phyloP scores from a whole-genome alignment of 2,797 vertebrate genomes.

The Gallinago nigripennis region DNA sequence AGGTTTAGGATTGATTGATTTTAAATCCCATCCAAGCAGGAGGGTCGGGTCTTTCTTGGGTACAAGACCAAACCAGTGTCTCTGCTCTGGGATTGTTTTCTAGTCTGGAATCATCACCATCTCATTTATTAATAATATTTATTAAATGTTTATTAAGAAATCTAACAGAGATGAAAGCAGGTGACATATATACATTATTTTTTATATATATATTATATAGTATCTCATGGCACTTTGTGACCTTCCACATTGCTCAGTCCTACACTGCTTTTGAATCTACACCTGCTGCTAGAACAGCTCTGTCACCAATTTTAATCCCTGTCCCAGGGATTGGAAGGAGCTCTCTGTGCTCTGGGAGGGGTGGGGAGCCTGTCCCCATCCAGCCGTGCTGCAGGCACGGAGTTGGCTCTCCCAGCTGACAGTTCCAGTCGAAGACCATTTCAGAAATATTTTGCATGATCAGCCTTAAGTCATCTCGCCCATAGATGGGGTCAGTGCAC shows the following conservation, averaged over 20 bases:
- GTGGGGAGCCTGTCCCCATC: background rate
- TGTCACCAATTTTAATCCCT: background rate
- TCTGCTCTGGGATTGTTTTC: background rate
- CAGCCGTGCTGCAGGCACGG: accelerated
- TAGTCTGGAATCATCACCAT: background rate
- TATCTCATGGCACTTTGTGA: background rate
- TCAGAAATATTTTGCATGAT: background rate
- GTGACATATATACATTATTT: no score
- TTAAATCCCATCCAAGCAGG: background rate
- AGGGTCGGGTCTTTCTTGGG: background rate
- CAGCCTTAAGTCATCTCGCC: background rate
- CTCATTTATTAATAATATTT: background rate
- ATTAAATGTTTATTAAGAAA: background rate
- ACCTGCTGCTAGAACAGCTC: background rate
- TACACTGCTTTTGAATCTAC: background rate
- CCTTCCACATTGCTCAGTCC: no score
- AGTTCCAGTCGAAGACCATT: accelerated
- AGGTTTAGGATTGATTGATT: background rate
- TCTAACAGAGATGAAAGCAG: background rate
- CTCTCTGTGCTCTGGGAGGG: background rate
- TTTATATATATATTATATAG: no score
- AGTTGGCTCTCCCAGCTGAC: background rate
- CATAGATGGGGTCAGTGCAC: background rate
- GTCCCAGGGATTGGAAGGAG: accelerated
- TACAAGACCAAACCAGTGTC: background rate